Evolutionary conservation across 2,888 invertebrate genomes (phyloP), one percentile per base, ranked within the genome.

Genomic region (Apamea anceps): DNA sequence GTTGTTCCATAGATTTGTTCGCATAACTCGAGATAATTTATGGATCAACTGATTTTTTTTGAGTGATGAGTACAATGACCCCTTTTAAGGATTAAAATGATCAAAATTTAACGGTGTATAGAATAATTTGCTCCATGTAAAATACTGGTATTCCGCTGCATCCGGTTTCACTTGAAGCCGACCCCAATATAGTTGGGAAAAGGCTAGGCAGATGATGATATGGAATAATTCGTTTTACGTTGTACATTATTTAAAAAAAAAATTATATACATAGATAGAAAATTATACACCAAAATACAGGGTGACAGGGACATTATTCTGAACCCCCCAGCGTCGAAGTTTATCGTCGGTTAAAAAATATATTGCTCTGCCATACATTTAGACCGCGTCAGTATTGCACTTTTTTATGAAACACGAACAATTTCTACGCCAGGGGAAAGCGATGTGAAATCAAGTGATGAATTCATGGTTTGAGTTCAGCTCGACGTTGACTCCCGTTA

Each of bases 201-300:
- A 42, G 42, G 42, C 7, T 6, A 37, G 37, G 42, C 4, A 37
- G 37, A 5, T 37, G 37, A 37, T 37, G 37, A 37, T 37, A 37
- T 5, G 5, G 5, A 37, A 37, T 37, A 37, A 37, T 37, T 37
- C 5, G 37, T 37, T 37, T 80, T 81, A 71, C 42, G 78, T 83
- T 78, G 57, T 73, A 82, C 75, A 83, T 81, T 79, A 67, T 77
- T 84, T 74, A 0, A 70, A 67, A 83, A 72, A 68, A 10, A 72
- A n/a, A 65, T 79, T 62, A 32, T 32, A 25, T 28, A 54, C 0
- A 28, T 12, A 21, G 28, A 48, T 28, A 21, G 51, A 51, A 54
- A 28, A 28, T 48, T 71, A 15, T 71, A 54, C 32, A 54, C 32
- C 2, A 25, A 71, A 54, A 25, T 4, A 25, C 25, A n/a, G 12